Percentiles rank a stretch among this genome's conserved stretches.
phyloP scores from a whole-genome alignment of 2,113 vertebrate species.

The Calcarius ornatus region DNA sequence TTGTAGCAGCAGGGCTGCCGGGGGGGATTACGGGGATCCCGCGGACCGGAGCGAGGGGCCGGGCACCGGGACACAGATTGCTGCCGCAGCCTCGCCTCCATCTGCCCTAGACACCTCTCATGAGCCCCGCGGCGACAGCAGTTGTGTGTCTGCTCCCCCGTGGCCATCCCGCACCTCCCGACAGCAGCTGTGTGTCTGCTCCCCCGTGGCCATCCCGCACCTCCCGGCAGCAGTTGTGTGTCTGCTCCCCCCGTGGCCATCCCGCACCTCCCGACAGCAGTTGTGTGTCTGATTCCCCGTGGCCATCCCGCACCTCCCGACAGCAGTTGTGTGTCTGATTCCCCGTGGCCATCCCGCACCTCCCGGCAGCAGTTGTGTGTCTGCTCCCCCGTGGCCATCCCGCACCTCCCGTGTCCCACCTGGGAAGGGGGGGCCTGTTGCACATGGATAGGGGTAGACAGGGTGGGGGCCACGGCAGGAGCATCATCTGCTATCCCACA shows the following conservation, averaged over 20 bases:
- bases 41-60: slow-evolving; percentile 33
- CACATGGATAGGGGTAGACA: rapidly evolving
- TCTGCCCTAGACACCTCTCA: not conserved
- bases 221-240: too few relatives aligned
- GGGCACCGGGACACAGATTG: slow-evolving; percentile 47
- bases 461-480: not conserved
- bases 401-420: not conserved
- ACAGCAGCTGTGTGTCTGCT: too few relatives aligned
- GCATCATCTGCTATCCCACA: not conserved
- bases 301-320: too few relatives aligned
- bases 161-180: not conserved
- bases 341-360: too few relatives aligned
- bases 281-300: too few relatives aligned
- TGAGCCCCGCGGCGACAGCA: not conserved
- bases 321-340: too few relatives aligned
- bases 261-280: too few relatives aligned
- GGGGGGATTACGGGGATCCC: slow-evolving; percentile 63
- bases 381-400: not conserved
- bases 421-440: not conserved
- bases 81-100: slow-evolving; percentile 39
- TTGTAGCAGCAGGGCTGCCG: slow-evolving; percentile 66
- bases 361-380: not conserved
- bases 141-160: not conserved
- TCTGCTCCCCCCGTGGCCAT: too few relatives aligned
- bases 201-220: too few relatives aligned